A percentile compares a stretch with the other conserved stretches of the same genome.
Evolutionary conservation across 2,888 invertebrate genomes (phyloP).

Genomic region (Xestia c-nigrum): DNA sequence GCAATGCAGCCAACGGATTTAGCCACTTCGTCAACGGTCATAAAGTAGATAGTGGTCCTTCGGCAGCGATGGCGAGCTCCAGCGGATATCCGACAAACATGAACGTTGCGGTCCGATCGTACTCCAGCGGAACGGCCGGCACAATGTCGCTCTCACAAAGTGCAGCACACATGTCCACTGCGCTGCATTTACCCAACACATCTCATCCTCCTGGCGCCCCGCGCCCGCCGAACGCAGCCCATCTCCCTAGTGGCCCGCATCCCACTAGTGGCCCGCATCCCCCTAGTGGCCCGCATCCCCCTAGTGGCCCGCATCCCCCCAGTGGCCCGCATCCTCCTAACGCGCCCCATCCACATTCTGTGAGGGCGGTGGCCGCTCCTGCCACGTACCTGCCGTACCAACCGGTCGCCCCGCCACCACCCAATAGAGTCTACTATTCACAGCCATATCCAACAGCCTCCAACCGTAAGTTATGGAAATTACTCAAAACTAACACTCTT

Average conservation of each 20-base stretch:
- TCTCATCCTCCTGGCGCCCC: not conserved
- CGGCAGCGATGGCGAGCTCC: slow-evolving; percentile 16
- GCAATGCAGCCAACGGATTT: slow-evolving; percentile 40
- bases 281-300: slow-evolving; percentile 8
- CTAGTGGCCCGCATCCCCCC: slow-evolving; percentile 3
- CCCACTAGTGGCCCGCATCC: slow-evolving; percentile 11
- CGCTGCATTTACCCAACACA: slow-evolving; percentile 17
- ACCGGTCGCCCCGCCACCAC: slow-evolving; percentile 64
- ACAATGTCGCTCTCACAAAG: slow-evolving; percentile 12
- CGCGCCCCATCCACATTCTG: slow-evolving; percentile 15
- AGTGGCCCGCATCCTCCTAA: slow-evolving; percentile 9
- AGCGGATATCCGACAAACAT: slow-evolving; percentile 40
- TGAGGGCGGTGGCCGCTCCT: slow-evolving; percentile 41
- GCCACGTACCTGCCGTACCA: slow-evolving; percentile 59
- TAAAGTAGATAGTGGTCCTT: slow-evolving; percentile 21
- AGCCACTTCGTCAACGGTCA: slow-evolving; percentile 45
- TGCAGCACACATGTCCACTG: slow-evolving; percentile 5
- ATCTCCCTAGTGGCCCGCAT: slow-evolving; percentile 10
- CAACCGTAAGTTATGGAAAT: slow-evolving; percentile 59
- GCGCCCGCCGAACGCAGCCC: slow-evolving; percentile 11
- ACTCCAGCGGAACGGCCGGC: slow-evolving; percentile 26
- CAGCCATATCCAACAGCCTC: slow-evolving; percentile 46
- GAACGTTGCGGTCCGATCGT: slow-evolving; percentile 42
- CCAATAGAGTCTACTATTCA: slow-evolving; percentile 55
- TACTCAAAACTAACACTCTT: not conserved